Evolutionary conservation across 1,140 invertebrate species (phyloP).

Genomic region (Bombus vancouverensis): DNA sequence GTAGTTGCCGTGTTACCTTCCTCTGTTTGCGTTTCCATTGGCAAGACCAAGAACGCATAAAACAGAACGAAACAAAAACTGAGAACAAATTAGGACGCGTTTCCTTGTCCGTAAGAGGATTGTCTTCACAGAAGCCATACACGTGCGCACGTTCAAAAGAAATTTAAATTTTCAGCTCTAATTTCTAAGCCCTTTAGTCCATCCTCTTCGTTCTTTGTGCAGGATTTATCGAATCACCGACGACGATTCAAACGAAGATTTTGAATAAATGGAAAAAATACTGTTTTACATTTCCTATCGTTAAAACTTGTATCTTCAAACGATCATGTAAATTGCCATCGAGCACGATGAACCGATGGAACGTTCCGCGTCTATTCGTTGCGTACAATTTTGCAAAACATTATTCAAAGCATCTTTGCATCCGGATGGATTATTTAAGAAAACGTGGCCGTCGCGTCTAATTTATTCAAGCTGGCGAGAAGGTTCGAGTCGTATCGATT

Average conservation of each 20-base stretch:
- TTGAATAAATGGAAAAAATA: too few relatives aligned
- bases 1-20: conserved; percentile 1
- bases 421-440: too few relatives aligned
- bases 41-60: conserved; percentile 7
- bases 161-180: conserved; percentile 17
- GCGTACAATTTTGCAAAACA: too few relatives aligned
- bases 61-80: conserved; percentile 30
- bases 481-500: background rate
- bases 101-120: conserved; percentile 27
- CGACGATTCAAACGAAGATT: background rate
- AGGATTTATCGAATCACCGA: background rate
- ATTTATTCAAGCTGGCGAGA: background rate
- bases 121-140: background rate
- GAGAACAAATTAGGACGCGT: conserved; percentile 34
- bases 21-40: conserved; percentile 38
- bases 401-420: too few relatives aligned
- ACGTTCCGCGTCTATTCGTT: too few relatives aligned
- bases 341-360: too few relatives aligned
- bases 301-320: too few relatives aligned
- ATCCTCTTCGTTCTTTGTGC: background rate
- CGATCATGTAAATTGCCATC: too few relatives aligned
- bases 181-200: background rate
- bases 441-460: too few relatives aligned
- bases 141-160: background rate
- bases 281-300: too few relatives aligned